Evolutionary conservation across 2,797 vertebrate species (phyloP).

Genomic region (Erithacus rubecula): DNA sequence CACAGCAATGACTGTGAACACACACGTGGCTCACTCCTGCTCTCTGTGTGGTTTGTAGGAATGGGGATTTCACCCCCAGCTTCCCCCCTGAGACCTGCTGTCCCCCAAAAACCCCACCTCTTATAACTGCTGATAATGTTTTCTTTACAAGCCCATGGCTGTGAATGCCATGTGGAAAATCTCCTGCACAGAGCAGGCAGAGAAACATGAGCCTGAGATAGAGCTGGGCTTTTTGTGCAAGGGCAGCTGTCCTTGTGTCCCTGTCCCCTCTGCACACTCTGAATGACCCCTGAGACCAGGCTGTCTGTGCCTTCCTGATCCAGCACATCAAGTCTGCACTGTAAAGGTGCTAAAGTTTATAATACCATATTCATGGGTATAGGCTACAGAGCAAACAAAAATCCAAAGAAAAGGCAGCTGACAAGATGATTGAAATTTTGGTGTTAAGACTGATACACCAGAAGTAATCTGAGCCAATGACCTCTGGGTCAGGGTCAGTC

Average conservation of each 20-base stretch:
- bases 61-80: neutral
- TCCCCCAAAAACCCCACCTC: fast-evolving
- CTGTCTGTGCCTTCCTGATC: neutral
- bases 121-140: fast-evolving
- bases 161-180: neutral
- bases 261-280: fast-evolving
- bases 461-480: neutral
- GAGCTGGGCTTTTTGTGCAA: neutral
- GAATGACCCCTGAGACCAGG: neutral
- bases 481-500: neutral
- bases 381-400: neutral
- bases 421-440: fast-evolving
- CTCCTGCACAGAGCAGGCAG: neutral
- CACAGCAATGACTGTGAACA: neutral
- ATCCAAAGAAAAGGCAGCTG: neutral
- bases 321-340: neutral
- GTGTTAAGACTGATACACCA: neutral
- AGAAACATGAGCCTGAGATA: fast-evolving
- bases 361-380: fast-evolving
- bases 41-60: fast-evolving
- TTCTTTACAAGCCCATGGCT: neutral
- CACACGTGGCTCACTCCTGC: fast-evolving
- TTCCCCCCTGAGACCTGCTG: neutral
- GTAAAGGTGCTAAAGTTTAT: neutral
- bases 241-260: neutral